phyloP scores from a whole-genome alignment of 2,113 vertebrate genomes.

The Pseudorasbora parva region DNA sequence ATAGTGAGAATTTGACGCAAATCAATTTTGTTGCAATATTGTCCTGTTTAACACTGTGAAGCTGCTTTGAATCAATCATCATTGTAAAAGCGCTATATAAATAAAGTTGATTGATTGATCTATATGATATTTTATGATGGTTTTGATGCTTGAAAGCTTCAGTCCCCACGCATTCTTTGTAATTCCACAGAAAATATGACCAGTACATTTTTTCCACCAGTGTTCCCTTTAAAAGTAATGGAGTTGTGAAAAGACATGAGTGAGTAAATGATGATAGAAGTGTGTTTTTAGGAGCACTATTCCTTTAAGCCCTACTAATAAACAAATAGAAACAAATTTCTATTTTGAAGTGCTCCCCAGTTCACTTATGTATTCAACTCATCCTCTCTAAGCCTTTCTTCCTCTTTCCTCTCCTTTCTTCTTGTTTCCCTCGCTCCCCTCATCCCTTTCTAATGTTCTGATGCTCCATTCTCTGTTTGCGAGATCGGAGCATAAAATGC shows the following conservation, averaged over 20 bases:
- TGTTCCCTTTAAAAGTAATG: neutral
- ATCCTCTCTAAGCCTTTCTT: constrained; percentile 64
- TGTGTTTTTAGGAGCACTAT: neutral
- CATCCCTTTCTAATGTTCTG: constrained; percentile 58
- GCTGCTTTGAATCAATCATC: too few relatives aligned
- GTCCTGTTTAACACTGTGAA: too few relatives aligned
- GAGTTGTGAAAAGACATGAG: neutral
- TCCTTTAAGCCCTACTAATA: constrained; percentile 22
- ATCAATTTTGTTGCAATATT: too few relatives aligned
- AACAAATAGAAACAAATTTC: constrained; percentile 27
- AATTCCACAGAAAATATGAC: neutral
- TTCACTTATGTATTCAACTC: constrained; percentile 64
- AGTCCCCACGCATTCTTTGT: neutral
- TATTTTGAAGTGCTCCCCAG: constrained; percentile 29
- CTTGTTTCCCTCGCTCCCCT: constrained; percentile 35
- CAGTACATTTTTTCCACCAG: neutral
- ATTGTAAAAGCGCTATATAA: too few relatives aligned
- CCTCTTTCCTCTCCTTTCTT: constrained; percentile 60
- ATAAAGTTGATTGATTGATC: too few relatives aligned
- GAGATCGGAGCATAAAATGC: constrained; percentile 64
- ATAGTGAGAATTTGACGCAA: too few relatives aligned
- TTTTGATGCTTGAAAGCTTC: constrained; percentile 6
- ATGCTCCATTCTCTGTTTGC: constrained; percentile 70
- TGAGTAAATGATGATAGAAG: constrained; percentile 15
- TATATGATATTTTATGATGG: neutral